Evolutionary conservation across 2,113 vertebrate species (phyloP), one percentile per base, ranked within the genome.

Genomic region (Gobius niger): DNA sequence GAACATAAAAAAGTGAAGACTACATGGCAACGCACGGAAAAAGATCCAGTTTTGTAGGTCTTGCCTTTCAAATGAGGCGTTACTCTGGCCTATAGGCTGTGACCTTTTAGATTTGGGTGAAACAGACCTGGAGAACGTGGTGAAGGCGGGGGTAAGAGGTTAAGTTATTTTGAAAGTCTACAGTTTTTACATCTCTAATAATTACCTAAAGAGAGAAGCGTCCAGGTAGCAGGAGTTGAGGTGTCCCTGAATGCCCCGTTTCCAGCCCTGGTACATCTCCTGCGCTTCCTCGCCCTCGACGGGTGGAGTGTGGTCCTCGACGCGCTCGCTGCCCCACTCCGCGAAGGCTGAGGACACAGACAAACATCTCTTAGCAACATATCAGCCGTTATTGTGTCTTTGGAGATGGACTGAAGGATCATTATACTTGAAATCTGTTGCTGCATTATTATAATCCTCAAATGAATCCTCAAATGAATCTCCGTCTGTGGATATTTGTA

Each of bases 181-280:
- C 6, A 24, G 10, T 56, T 18, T 56, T 19, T 9, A 1, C 6
- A 57, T 34, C 7, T 24, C 4, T 4, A 44, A 10, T 16, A 0
- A 9, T 52, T 24, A 89, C 89, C 89, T 90, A 84, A 90, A 95
- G 19, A 95, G 90, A 0, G 94, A 92, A 0, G 94, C 92, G 50
- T 95, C 94, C 68, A 95, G 89, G 83, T 95, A 95, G 83, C 94
- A 95, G 70, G 94, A 95, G 87, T 95, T 95, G 49, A 93, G 93
- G 72, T 95, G 92, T 2, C 94, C 94, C 83, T 95, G 94, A 19
- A 95, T 95, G 40, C 94, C 94, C 53, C 90, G 93, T 79, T 95
- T 95, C 84, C 93, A 93, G 63, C 94, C 94, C 3, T 82, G 83
- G 50, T 93, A 92, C 6, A 86, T 65, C n/a, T 90, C 69, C 2